Conservation (phyloP, 1,140 invertebrate species). For the Hesperophylax magnus region DNA sequence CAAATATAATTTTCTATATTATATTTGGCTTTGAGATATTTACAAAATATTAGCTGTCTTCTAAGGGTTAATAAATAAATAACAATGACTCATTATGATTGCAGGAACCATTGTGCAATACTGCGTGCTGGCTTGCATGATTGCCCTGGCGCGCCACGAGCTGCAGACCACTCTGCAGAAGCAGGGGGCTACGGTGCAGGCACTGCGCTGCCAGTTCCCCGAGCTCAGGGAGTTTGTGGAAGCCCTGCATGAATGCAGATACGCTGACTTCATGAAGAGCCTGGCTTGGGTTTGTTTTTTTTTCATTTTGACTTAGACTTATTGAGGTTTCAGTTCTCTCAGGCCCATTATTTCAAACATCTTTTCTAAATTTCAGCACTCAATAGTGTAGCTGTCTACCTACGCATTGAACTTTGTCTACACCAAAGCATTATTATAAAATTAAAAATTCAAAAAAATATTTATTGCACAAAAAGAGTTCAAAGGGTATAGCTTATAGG, state of each 20-base stretch:
- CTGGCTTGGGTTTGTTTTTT: slow-evolving; percentile 77
- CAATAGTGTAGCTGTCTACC: neutral
- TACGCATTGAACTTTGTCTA: neutral
- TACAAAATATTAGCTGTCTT: too few relatives aligned
- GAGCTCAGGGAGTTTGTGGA: slow-evolving; percentile 93
- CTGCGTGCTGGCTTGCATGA: slow-evolving; percentile 68
- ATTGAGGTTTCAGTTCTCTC: neutral
- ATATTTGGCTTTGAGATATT: too few relatives aligned
- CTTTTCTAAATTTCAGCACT: neutral
- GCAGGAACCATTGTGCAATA: slow-evolving; percentile 70
- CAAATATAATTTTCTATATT: too few relatives aligned
- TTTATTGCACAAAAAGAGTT: too few relatives aligned
- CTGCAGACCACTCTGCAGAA: slow-evolving; percentile 66
- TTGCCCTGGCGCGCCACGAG: slow-evolving; percentile 67
- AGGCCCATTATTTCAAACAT: neutral
- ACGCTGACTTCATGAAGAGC: slow-evolving; percentile 95
- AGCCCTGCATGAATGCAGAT: slow-evolving; percentile 97
- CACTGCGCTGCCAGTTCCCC: slow-evolving; percentile 90
- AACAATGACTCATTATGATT: slow-evolving; percentile 19
- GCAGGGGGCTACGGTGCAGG: slow-evolving; percentile 95
- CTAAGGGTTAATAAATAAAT: too few relatives aligned
- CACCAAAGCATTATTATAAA: too few relatives aligned
- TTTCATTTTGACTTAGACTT: neutral
- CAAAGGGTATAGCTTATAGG: too few relatives aligned
- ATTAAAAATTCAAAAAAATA: too few relatives aligned